These are phyloP conservation scores for Caenorhabditis wallacei DNA, from an alignment of 2,888 invertebrate species.

Conservation along the genomic window DNA sequence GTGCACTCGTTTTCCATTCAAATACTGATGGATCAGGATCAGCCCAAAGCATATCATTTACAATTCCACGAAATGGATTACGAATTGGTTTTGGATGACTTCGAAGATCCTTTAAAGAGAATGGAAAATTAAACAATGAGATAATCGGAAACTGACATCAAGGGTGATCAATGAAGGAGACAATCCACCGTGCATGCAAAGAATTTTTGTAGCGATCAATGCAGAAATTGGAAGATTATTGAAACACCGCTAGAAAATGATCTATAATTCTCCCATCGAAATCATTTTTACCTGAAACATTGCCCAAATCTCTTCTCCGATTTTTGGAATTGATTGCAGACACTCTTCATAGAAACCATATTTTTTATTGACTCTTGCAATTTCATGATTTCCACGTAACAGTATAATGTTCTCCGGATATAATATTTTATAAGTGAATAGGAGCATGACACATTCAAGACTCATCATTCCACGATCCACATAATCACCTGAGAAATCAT, in stretches of 20 bases:
- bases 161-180: slow-evolving; percentile 71
- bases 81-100: slow-evolving; percentile 64
- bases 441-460: slow-evolving; percentile 72
- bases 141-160: slow-evolving; percentile 61
- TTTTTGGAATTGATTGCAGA: slow-evolving; percentile 43
- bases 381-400: slow-evolving; percentile 77
- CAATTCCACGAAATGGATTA: slow-evolving; percentile 69
- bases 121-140: not conserved
- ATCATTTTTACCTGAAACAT: slow-evolving; percentile 65
- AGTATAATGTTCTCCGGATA: slow-evolving; percentile 71
- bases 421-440: slow-evolving; percentile 74
- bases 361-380: slow-evolving; percentile 73
- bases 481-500: slow-evolving; percentile 70
- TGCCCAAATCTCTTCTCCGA: slow-evolving; percentile 68
- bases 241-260: slow-evolving; percentile 69
- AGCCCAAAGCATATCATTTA: slow-evolving; percentile 78
- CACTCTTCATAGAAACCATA: slow-evolving; percentile 77
- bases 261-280: not conserved
- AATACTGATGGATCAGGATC: slow-evolving; percentile 70
- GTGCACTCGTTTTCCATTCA: slow-evolving; percentile 71
- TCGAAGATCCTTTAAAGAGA: slow-evolving; percentile 43
- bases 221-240: slow-evolving; percentile 74
- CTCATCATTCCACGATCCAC: slow-evolving; percentile 77
- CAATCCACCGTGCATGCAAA: slow-evolving; percentile 77
- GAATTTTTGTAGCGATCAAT: slow-evolving; percentile 69